These are phyloP conservation scores for Gnatocerus cornutus DNA, from an alignment of 2,888 invertebrate species.

Conservation along the genomic window DNA sequence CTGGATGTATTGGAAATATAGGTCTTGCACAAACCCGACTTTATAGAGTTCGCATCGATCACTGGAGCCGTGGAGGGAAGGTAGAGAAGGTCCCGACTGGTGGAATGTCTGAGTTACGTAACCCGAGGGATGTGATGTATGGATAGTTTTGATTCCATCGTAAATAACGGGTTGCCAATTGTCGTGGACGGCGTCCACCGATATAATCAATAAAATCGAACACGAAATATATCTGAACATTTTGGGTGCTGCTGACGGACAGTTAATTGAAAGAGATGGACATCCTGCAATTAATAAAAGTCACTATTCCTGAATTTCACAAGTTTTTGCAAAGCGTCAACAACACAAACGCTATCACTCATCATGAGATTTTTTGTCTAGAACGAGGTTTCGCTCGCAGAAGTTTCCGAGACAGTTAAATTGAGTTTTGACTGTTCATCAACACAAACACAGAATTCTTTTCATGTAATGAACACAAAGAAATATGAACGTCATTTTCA, in stretches of 20 bases:
- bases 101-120: constrained; percentile 41
- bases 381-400: not conserved
- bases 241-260: constrained; percentile 37
- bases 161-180: constrained; percentile 74
- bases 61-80: constrained; percentile 60
- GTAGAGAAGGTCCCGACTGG: constrained; percentile 12
- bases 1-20: constrained; percentile 81
- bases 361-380: not conserved
- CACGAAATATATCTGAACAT: constrained; percentile 51
- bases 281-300: constrained; percentile 31
- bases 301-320: too few relatives aligned
- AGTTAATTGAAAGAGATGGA: constrained; percentile 20
- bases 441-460: not conserved
- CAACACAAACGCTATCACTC: too few relatives aligned
- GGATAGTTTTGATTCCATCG: constrained; percentile 59
- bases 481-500: not conserved
- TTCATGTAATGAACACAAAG: not conserved
- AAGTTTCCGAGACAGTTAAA: constrained; percentile 11
- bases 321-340: too few relatives aligned
- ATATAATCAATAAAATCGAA: constrained; percentile 60
- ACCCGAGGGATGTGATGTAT: constrained; percentile 40
- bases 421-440: constrained; percentile 5
- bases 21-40: constrained; percentile 75
- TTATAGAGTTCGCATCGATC: constrained; percentile 74
- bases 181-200: constrained; percentile 65